A percentile compares a stretch with the other conserved stretches of the same genome.
These are phyloP conservation scores for Albula glossodonta DNA, from an alignment of 2,113 vertebrate genomes.

Conservation along the genomic window DNA sequence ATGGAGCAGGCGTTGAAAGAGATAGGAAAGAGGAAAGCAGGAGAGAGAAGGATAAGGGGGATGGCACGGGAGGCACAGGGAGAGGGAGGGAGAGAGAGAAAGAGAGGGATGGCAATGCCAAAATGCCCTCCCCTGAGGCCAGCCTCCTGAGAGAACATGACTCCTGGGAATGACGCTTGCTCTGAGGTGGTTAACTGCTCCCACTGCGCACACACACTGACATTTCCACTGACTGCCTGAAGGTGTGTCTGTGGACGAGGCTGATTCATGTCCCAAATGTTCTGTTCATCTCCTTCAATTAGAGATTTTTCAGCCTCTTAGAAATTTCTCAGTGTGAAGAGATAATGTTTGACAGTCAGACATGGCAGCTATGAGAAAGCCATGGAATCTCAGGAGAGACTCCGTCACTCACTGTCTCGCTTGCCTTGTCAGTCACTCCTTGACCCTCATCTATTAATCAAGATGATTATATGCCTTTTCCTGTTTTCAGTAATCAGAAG, in stretches of 20 bases:
- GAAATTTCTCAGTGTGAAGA: background rate
- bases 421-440: background rate
- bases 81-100: constrained; percentile 2
- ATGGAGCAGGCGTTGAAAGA: background rate
- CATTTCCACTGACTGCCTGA: background rate
- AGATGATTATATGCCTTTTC: background rate
- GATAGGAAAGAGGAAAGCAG: background rate
- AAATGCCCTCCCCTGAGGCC: background rate
- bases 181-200: background rate
- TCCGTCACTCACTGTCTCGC: too few relatives aligned
- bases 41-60: background rate
- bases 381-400: background rate
- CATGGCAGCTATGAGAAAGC: background rate
- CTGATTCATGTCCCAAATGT: background rate
- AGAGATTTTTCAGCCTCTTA: background rate
- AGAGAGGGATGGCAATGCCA: background rate
- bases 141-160: background rate
- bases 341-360: background rate
- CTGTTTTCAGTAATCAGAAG: too few relatives aligned
- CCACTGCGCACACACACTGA: background rate
- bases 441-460: background rate
- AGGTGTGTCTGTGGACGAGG: background rate
- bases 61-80: background rate
- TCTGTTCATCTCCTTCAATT: background rate
- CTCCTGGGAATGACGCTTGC: background rate